Percentiles rank a stretch among this genome's conserved stretches.
These are phyloP conservation scores for Coregonus clupeaformis DNA, from an alignment of 2,113 vertebrate genomes.

Conservation along the genomic window DNA sequence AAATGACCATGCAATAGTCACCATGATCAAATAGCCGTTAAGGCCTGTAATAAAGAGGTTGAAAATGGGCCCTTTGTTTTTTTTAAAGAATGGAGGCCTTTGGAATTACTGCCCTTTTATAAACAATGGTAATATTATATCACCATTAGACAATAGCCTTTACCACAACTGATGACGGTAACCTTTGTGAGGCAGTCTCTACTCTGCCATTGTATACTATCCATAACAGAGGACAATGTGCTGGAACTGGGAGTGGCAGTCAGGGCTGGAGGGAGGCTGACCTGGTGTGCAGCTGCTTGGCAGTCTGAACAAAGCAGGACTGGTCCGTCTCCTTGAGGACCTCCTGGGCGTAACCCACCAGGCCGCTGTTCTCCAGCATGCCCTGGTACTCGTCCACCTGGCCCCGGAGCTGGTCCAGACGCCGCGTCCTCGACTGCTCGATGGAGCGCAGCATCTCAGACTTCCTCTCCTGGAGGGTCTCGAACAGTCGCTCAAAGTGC, in stretches of 20 bases:
- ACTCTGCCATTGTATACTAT: too few relatives aligned
- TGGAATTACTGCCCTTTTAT: too few relatives aligned
- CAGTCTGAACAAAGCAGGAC: constrained; percentile 96
- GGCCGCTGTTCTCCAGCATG: constrained; percentile 94
- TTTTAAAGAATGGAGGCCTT: too few relatives aligned
- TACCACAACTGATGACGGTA: too few relatives aligned
- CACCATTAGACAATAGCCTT: too few relatives aligned
- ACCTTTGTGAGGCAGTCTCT: too few relatives aligned
- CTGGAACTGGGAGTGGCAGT: not conserved
- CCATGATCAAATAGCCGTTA: too few relatives aligned
- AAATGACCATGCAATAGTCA: too few relatives aligned
- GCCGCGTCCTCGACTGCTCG: constrained; percentile 79
- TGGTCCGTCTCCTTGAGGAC: constrained; percentile 97
- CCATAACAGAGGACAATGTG: too few relatives aligned
- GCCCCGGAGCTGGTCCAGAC: constrained; percentile 80
- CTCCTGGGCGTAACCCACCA: constrained; percentile 96
- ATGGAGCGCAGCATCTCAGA: constrained; percentile 84
- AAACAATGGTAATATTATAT: too few relatives aligned
- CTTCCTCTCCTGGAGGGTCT: constrained; percentile 86
- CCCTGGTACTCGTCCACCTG: constrained; percentile 96
- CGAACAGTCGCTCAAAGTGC: constrained; percentile 87
- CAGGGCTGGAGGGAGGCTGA: constrained; percentile 24
- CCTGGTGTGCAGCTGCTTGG: constrained; percentile 93
- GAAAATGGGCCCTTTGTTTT: too few relatives aligned
- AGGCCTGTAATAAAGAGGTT: too few relatives aligned